These are phyloP conservation scores for Xanthia togata DNA, from an alignment of 2,888 invertebrate genomes.

Conservation along the genomic window DNA sequence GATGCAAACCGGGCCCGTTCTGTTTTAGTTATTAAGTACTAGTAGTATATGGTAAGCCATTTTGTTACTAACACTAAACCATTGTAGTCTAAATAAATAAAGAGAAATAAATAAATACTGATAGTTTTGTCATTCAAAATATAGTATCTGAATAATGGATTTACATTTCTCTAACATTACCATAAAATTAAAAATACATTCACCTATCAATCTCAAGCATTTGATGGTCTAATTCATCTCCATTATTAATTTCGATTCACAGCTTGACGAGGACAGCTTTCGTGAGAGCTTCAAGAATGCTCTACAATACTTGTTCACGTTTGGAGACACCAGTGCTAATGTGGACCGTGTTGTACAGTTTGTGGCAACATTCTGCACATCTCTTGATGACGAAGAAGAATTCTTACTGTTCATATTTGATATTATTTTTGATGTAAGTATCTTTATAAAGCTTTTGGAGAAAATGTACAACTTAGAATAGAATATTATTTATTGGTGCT, in stretches of 20 bases:
- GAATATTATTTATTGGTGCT: not conserved
- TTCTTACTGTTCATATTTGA: conserved; percentile 91
- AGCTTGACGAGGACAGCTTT: conserved; percentile 90
- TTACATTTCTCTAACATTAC: too few relatives aligned
- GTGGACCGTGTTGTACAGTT: conserved; percentile 93
- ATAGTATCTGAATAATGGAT: too few relatives aligned
- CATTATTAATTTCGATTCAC: conserved; percentile 20
- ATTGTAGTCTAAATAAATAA: too few relatives aligned
- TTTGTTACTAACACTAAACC: too few relatives aligned
- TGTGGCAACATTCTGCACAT: conserved; percentile 93
- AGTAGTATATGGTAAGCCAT: too few relatives aligned
- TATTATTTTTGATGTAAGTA: conserved; percentile 91
- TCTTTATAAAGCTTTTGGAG: not conserved
- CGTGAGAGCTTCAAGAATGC: conserved; percentile 92
- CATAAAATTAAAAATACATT: too few relatives aligned
- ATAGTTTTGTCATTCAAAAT: too few relatives aligned
- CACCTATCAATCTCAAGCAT: too few relatives aligned
- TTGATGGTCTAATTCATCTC: too few relatives aligned
- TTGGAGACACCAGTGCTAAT: conserved; percentile 92
- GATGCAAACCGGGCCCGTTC: too few relatives aligned
- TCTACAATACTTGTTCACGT: conserved; percentile 91
- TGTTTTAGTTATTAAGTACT: too few relatives aligned
- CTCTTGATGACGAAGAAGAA: conserved; percentile 90
- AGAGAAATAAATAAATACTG: too few relatives aligned
- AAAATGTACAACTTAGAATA: not conserved